Percentiles rank a stretch among this genome's conserved stretches.
Conservation (phyloP, 2,888 invertebrate species). For the Furcula furcula region DNA sequence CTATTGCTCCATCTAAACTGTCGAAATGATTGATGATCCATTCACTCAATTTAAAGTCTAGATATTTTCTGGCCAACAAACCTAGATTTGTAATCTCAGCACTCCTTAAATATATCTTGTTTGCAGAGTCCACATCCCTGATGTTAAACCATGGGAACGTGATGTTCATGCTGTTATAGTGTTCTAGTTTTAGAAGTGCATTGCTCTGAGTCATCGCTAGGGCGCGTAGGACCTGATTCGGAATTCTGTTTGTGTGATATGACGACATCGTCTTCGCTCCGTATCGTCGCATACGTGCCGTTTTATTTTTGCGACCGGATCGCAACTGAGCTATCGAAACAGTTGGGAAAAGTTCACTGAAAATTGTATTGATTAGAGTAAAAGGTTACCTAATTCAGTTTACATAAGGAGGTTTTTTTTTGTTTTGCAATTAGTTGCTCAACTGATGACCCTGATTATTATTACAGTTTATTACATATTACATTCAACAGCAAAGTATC, state of each 20-base stretch:
- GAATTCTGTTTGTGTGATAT: slow-evolving; percentile 26
- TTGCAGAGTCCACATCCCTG: slow-evolving; percentile 21
- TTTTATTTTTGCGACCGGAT: not conserved
- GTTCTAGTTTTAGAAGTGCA: slow-evolving; percentile 45
- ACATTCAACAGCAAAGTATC: no score
- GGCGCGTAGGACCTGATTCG: slow-evolving; percentile 22
- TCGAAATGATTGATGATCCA: not conserved
- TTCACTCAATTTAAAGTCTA: not conserved
- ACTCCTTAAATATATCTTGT: slow-evolving; percentile 3
- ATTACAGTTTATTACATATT: no score
- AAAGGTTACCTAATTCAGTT: no score
- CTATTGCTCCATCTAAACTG: no score
- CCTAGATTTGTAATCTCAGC: not conserved
- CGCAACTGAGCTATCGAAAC: not conserved
- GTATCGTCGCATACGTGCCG: slow-evolving; percentile 27
- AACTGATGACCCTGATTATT: no score
- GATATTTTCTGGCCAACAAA: no score
- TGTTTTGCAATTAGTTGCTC: no score
- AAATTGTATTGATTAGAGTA: not conserved
- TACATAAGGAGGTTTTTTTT: no score
- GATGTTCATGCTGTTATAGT: slow-evolving; percentile 31
- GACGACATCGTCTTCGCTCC: slow-evolving; percentile 27
- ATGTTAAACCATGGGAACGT: slow-evolving; percentile 32
- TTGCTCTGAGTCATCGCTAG: slow-evolving; percentile 34
- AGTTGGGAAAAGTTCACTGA: not conserved